phyloP scores from a whole-genome alignment of 1,140 invertebrate genomes.

The Philopotamus ludificatus region DNA sequence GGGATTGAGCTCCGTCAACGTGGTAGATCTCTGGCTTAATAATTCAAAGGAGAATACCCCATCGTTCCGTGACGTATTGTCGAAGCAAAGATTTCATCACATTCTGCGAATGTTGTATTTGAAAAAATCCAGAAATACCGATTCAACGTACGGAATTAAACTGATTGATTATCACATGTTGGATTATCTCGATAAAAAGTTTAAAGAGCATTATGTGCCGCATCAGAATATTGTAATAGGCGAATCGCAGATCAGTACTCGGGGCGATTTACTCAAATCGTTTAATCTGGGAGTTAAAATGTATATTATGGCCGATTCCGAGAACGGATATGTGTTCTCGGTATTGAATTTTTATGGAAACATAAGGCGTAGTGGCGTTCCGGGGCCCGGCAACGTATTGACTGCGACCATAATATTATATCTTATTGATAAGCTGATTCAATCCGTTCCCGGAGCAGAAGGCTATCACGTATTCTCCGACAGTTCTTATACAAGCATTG shows the following conservation, averaged over 20 bases:
- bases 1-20: not conserved
- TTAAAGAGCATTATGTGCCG: not conserved
- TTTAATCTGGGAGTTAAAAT: not conserved
- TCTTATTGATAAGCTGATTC: not conserved
- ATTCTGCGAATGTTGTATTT: slow-evolving; percentile 28
- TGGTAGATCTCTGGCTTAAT: slow-evolving; percentile 17
- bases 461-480: not conserved
- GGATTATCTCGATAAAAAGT: not conserved
- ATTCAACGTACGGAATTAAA: not conserved
- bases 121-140: not conserved
- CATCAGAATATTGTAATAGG: not conserved
- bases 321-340: not conserved
- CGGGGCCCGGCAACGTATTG: not conserved
- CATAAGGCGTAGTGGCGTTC: not conserved
- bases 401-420: not conserved
- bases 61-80: slow-evolving; percentile 12
- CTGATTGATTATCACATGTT: not conserved
- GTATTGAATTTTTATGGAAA: not conserved
- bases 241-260: not conserved
- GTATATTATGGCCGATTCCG: not conserved
- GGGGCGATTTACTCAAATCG: not conserved
- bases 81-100: slow-evolving; percentile 19
- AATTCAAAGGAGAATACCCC: not conserved
- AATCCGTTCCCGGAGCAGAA: not conserved
- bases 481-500: not conserved